Evolutionary conservation across 1,140 invertebrate genomes (phyloP), one percentile per base, ranked within the genome.

Genomic region (Uloborus diversus): DNA sequence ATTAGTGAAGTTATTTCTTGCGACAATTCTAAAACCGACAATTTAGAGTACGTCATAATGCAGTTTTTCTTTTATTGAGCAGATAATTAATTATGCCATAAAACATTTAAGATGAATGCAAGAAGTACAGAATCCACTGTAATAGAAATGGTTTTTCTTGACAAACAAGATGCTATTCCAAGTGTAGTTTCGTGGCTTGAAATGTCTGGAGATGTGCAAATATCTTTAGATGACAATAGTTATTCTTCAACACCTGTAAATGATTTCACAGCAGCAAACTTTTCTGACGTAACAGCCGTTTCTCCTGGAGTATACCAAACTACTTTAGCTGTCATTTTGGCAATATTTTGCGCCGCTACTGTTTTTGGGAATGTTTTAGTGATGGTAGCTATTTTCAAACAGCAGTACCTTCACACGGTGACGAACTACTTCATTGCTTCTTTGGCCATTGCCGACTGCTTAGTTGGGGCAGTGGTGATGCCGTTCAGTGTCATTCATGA

Each of bases 401-500:
- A 93, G 82, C 85, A 91, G 5, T 91, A 92, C 80, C 87, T 94
- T 1, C 92, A 93, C 84, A 92, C 91, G 5, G 90, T 92, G 4
- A 93, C 92, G 20, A 93, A 94, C 85, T 93, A 93, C 84, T 93
- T 93, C 84, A 90, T 93, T 47, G 92, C 92, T 11, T 93, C 92
- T 0, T 84, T 94, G 51, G 93, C 93, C 1, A 90, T 92, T 14
- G 92, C 93, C 0, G 93, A 94, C 84, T 91, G 92, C 79, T 85
- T 93, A 0, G 93, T 96, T 68, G 92, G 94, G 27, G 90, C 92
- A 1, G 87, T 94, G 7, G 90, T 95, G 4, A 92, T 96, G 85
- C 91, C 92, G 3, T 93, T 95, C 90, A 90, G 90, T 81, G 94
- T 94, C 0, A 89, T 95, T 1, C 95, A 95, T 84, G 94, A 96